Evolutionary conservation across 2,888 invertebrate species (phyloP).

Genomic region (Alloplasta piceator): DNA sequence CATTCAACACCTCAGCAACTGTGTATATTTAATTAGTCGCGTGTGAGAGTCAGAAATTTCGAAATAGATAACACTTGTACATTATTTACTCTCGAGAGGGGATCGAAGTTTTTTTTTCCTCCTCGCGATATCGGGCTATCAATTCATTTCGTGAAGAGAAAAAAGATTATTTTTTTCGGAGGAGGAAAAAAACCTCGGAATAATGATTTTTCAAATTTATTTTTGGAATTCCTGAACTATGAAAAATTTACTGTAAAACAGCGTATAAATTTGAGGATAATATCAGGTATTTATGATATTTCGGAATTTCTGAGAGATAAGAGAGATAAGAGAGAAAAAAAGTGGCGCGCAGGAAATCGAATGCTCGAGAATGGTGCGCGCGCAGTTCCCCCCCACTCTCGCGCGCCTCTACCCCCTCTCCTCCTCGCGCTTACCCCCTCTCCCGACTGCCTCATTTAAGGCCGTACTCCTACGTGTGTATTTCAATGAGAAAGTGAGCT

Average conservation of each 20-base stretch:
- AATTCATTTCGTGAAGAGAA: constrained; percentile 42
- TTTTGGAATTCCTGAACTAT: not conserved
- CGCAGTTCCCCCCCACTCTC: not conserved
- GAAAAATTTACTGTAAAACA: too few relatives aligned
- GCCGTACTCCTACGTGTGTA: constrained; percentile 61
- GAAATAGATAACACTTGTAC: too few relatives aligned
- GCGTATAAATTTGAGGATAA: not conserved
- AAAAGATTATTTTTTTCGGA: too few relatives aligned
- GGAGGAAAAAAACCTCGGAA: too few relatives aligned
- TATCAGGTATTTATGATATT: not conserved
- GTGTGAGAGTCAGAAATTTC: not conserved
- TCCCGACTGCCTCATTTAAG: constrained; percentile 42
- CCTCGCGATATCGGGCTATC: constrained; percentile 45
- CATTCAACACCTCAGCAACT: too few relatives aligned
- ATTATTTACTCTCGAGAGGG: too few relatives aligned
- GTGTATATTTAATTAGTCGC: too few relatives aligned
- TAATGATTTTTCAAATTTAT: not conserved
- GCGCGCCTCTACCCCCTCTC: not conserved
- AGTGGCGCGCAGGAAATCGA: constrained; percentile 29
- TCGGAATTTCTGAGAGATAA: not conserved
- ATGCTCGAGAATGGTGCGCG: constrained; percentile 31
- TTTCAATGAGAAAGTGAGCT: constrained; percentile 65
- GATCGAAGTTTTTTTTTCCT: constrained; percentile 4
- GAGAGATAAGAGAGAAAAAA: not conserved
- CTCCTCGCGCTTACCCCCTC: not conserved